Evolutionary conservation across 2,888 invertebrate genomes (phyloP).

Genomic region (Monopis laevigella): DNA sequence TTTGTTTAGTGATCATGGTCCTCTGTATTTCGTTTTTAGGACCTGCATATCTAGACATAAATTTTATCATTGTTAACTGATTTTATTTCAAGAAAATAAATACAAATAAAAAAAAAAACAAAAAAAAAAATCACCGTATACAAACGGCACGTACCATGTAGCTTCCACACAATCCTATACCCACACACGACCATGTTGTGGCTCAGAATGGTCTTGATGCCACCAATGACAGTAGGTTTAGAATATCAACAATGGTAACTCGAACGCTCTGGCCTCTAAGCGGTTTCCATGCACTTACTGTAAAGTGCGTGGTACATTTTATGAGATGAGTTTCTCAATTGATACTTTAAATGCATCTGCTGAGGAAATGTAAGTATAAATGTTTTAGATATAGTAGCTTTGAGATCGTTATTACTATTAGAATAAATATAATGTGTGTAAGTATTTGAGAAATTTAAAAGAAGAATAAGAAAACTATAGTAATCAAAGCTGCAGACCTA

Average conservation of each 20-base stretch:
- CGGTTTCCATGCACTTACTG: background rate
- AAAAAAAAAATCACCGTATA: constrained; percentile 24
- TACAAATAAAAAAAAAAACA: background rate
- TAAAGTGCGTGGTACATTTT: constrained; percentile 42
- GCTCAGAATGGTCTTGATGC: constrained; percentile 29
- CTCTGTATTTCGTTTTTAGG: too few species aligned
- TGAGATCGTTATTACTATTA: too few species aligned
- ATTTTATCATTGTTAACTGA: too few species aligned
- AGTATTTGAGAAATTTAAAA: too few species aligned
- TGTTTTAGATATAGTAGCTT: too few species aligned
- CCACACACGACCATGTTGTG: constrained; percentile 51
- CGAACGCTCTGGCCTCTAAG: constrained; percentile 9
- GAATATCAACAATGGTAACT: constrained; percentile 54
- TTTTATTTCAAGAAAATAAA: too few species aligned
- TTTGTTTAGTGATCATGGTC: too few species aligned
- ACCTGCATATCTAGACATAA: too few species aligned
- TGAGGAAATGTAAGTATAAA: too few species aligned
- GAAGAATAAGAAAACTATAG: too few species aligned
- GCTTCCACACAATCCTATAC: constrained; percentile 47
- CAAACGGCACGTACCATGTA: constrained; percentile 29
- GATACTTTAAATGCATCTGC: constrained; percentile 29
- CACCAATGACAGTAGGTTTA: constrained; percentile 42
- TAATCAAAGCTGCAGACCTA: too few species aligned
- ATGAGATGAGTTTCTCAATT: constrained; percentile 41
- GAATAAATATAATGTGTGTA: too few species aligned